Conservation (phyloP, 2,888 invertebrate species). For the Hyppa rectilinea region DNA sequence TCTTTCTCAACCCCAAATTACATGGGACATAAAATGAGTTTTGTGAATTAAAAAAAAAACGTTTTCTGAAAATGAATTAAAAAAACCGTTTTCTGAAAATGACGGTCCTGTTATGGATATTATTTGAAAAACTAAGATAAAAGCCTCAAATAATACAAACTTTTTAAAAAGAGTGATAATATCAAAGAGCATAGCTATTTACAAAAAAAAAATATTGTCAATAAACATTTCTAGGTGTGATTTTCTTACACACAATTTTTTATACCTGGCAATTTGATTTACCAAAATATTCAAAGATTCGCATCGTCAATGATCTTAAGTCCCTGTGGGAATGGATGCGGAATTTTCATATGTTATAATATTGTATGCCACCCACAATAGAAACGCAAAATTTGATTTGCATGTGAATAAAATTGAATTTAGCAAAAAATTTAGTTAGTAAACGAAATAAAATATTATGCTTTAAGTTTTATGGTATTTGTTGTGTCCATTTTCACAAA, state of each 20-base stretch:
- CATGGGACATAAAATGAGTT: background rate
- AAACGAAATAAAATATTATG: background rate
- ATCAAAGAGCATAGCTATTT: background rate
- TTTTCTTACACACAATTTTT: constrained; percentile 11
- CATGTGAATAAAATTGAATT: constrained; percentile 25
- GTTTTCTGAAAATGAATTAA: background rate
- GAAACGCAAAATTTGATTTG: constrained; percentile 41
- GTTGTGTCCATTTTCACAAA: background rate
- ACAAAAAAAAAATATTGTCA: background rate
- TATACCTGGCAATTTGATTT: constrained; percentile 19
- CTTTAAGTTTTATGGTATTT: background rate
- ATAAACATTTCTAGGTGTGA: background rate
- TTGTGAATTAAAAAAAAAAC: background rate
- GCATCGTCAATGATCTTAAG: constrained; percentile 38
- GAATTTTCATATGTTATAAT: constrained; percentile 53
- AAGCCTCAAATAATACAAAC: background rate
- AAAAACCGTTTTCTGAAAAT: background rate
- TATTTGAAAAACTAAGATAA: too few species aligned
- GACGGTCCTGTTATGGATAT: too few species aligned
- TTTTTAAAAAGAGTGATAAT: background rate
- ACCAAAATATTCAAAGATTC: constrained; percentile 41
- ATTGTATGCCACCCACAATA: constrained; percentile 25
- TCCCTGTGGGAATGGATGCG: constrained; percentile 51
- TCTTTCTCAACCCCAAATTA: background rate
- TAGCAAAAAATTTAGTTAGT: background rate